Conservation (phyloP, 2,888 invertebrate species). For the Torymus texanus region DNA sequence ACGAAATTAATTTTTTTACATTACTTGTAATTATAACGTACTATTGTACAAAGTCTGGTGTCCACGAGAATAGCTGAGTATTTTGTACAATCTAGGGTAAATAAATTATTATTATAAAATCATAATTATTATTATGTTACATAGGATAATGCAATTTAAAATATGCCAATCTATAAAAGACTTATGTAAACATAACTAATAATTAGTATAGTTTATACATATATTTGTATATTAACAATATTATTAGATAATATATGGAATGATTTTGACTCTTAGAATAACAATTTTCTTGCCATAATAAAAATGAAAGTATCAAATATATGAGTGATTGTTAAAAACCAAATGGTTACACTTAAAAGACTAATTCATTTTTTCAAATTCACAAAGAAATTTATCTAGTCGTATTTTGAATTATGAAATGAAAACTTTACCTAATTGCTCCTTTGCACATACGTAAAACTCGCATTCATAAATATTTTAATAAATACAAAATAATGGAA, state of each 20-base stretch:
- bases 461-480: not conserved
- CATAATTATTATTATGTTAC: slow-evolving; percentile 37
- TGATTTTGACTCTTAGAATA: slow-evolving; percentile 8
- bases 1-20: slow-evolving; percentile 44
- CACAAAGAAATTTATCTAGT: slow-evolving; percentile 30
- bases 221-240: slow-evolving; percentile 8
- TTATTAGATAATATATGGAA: slow-evolving; percentile 11
- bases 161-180: slow-evolving; percentile 42
- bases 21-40: slow-evolving; percentile 39
- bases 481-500: not conserved
- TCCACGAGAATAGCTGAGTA: slow-evolving; percentile 73
- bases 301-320: slow-evolving; percentile 46
- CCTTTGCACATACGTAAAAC: not conserved
- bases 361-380: slow-evolving; percentile 32
- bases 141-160: slow-evolving; percentile 41
- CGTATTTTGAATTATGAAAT: not conserved
- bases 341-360: slow-evolving; percentile 31
- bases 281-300: slow-evolving; percentile 41
- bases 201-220: slow-evolving; percentile 17
- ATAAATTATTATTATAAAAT: slow-evolving; percentile 29
- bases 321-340: slow-evolving; percentile 24
- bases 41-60: slow-evolving; percentile 65
- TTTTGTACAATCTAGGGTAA: slow-evolving; percentile 58
- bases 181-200: slow-evolving; percentile 33
- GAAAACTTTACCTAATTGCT: slow-evolving; percentile 11